Evolutionary conservation across 2,888 invertebrate genomes (phyloP).

Genomic region (Thalpophila matura): DNA sequence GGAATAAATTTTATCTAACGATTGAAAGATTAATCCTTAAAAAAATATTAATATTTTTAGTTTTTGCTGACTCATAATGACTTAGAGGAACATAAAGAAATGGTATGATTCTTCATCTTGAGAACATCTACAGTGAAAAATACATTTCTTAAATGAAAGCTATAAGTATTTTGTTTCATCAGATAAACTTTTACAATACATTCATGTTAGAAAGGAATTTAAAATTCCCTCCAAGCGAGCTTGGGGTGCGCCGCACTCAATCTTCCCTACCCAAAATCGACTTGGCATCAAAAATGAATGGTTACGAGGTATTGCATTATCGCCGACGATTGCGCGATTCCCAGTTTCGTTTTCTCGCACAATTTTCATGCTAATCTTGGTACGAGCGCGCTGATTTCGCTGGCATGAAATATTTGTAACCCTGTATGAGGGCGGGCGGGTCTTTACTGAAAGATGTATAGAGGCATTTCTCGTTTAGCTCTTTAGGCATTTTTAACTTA

Average conservation of each 20-base stretch:
- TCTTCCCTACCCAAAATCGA: slow-evolving; percentile 38
- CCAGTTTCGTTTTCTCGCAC: slow-evolving; percentile 77
- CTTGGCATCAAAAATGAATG: slow-evolving; percentile 51
- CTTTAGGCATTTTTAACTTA: neutral
- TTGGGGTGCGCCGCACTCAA: slow-evolving; percentile 36
- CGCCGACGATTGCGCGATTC: slow-evolving; percentile 67
- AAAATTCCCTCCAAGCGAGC: slow-evolving; percentile 24
- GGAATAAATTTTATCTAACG: no score
- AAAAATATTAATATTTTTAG: no score
- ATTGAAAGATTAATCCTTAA: no score
- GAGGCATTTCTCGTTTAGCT: slow-evolving; percentile 15
- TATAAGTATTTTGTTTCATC: neutral
- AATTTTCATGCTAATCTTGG: slow-evolving; percentile 86
- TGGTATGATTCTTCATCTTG: neutral
- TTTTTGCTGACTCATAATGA: no score
- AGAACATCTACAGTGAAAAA: neutral
- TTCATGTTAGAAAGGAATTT: slow-evolving; percentile 27
- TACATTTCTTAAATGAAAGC: neutral
- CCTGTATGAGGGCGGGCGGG: slow-evolving; percentile 58
- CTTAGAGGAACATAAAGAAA: no score
- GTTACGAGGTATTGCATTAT: slow-evolving; percentile 56
- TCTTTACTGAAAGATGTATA: slow-evolving; percentile 30
- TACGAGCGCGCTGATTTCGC: slow-evolving; percentile 80
- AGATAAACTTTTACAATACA: slow-evolving; percentile 22
- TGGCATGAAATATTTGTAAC: slow-evolving; percentile 84